Conservation (phyloP, 92 coral and sea anemone genomes). For the Paramuricea clavata region DNA sequence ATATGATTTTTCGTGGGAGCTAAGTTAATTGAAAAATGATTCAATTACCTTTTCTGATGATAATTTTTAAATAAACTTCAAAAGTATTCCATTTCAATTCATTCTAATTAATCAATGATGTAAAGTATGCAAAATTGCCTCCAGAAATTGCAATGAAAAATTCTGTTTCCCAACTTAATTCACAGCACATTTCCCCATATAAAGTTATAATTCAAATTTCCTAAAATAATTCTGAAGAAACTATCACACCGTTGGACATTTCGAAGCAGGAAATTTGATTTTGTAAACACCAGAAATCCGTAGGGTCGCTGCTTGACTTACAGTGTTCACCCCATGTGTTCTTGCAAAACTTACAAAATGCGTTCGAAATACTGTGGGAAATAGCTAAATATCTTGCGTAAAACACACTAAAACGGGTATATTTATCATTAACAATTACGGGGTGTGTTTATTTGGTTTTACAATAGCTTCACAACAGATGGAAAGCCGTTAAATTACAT, state of each 20-base stretch:
- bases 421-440: background rate
- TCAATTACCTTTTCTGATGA: background rate
- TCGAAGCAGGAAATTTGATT: constrained; percentile 13
- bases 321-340: background rate
- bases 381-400: background rate
- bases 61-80: background rate
- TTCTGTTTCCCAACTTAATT: background rate
- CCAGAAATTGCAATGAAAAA: background rate
- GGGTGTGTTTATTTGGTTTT: background rate
- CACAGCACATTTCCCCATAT: background rate
- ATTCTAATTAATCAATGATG: constrained; percentile 1
- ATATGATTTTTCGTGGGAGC: too few relatives aligned
- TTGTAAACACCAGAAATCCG: background rate
- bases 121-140: constrained; percentile 9
- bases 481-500: background rate
- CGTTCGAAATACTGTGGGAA: background rate
- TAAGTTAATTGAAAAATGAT: background rate
- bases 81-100: background rate
- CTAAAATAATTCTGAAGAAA: background rate
- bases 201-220: background rate
- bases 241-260: constrained; percentile 12
- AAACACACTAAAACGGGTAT: background rate
- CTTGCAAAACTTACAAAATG: background rate
- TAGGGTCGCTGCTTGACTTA: background rate
- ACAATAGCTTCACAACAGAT: background rate